Conservation (phyloP, 1,140 invertebrate genomes). For the Hypothenemus hampei region DNA sequence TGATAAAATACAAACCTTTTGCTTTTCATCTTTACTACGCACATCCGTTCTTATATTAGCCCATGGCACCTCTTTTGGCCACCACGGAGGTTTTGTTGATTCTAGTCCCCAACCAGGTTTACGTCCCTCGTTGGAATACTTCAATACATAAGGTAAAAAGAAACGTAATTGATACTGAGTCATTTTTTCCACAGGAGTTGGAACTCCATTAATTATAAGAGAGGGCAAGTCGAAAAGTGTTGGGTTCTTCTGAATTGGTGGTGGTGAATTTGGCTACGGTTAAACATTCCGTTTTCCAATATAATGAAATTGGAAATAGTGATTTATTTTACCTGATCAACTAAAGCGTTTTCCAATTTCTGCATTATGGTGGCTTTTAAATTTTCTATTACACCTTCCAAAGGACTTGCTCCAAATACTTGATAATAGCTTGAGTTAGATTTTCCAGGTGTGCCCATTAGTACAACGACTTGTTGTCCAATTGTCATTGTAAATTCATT, state of each 20-base stretch:
- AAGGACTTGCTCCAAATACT: conserved; percentile 93
- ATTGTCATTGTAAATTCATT: conserved; percentile 95
- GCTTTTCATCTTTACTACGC: conserved; percentile 91
- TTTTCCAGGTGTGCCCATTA: conserved; percentile 94
- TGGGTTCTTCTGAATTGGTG: conserved; percentile 66
- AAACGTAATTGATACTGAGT: conserved; percentile 94
- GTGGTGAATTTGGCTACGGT: conserved; percentile 69
- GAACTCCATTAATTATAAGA: conserved; percentile 94
- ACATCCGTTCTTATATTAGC: conserved; percentile 97
- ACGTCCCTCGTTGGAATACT: conserved; percentile 93
- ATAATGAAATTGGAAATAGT: not conserved
- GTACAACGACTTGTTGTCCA: conserved; percentile 94
- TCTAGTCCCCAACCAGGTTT: conserved; percentile 97
- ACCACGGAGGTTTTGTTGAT: conserved; percentile 94
- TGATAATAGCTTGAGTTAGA: conserved; percentile 93
- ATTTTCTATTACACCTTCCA: conserved; percentile 93
- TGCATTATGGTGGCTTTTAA: conserved; percentile 88
- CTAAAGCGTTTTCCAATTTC: conserved; percentile 86
- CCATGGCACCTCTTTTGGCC: conserved; percentile 96
- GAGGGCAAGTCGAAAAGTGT: conserved; percentile 92
- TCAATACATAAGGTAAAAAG: conserved; percentile 96
- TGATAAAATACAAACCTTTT: conserved; percentile 84
- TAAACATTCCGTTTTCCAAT: not conserved
- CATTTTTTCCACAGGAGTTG: conserved; percentile 98
- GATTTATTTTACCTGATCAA: not conserved